Base-by-base conservation (phyloP, 2,888 invertebrate species). In the Acanthosepion pharaonis region DNA sequence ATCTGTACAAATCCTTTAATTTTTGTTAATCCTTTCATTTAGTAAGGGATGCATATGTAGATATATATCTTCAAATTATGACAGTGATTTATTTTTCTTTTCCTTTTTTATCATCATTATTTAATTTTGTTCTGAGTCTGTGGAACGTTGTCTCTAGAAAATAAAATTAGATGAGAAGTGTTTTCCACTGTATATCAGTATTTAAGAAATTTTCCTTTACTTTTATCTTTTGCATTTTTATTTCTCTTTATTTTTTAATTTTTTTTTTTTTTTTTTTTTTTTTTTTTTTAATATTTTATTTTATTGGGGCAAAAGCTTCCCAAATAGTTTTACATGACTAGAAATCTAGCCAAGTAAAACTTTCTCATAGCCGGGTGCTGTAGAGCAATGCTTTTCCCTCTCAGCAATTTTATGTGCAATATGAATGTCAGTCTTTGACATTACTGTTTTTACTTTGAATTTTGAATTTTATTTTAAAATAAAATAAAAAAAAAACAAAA, bases 311-410 rank as follows among this genome's bases (percentile, higher is more conserved):
- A 78, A 78, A 78, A 33, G n/a, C 5, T 78, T 15, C 78, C n/a
- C 1, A 78, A 78, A 78, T 78, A 15, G n/a, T 78, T 78, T n/a
- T 78, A 78, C 78, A 9, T 78, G 78, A 33, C 33, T 78, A 78
- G n/a, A 78, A 78, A n/a, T 78, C n/a, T 78, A n/a, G 15, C n/a
- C 78, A 78, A 33, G n/a, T 78, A 78, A 78, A 78, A 78, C 15
- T 78, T 78, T 78, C 18, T 78, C 78, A 78, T n/a, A n/a, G 78
- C 78, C 78, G 78, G 78, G 78, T 78, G 78, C 78, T 78, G n/a
- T 78, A 78, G 33, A 78, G 78, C n/a, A 78, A 78, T 78, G n/a
- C 78, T 78, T 33, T 78, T 78, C 78, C 9, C 78, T n/a, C 78
- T 78, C 78, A 78, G n/a, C 78, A 78, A 11, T 78, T 78, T 78